Conservation (phyloP, 2,113 vertebrate species). For the Cephalopholis sonnerati region DNA sequence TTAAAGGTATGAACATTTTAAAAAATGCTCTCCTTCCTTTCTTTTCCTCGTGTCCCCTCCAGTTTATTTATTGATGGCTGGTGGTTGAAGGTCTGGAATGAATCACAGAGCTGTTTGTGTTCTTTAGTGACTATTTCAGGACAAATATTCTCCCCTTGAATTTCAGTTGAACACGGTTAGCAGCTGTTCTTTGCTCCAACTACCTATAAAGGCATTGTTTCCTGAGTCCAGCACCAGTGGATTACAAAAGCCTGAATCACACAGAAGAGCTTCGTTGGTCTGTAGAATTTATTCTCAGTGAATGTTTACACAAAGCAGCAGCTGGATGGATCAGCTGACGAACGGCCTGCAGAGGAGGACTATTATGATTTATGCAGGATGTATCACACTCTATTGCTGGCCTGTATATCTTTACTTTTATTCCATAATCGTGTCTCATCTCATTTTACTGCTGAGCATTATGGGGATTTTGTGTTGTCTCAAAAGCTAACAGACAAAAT, state of each 20-base stretch:
- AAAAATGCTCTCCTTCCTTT: neutral
- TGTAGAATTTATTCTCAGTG: neutral
- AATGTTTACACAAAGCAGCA: neutral
- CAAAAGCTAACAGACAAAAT: slow-evolving; percentile 7
- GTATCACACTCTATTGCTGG: neutral
- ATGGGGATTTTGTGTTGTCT: neutral
- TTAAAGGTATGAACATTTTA: neutral
- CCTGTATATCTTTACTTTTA: no score
- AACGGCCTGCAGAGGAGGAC: neutral
- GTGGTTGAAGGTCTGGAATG: slow-evolving; percentile 50
- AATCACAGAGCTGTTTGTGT: slow-evolving; percentile 45
- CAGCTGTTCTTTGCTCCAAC: slow-evolving; percentile 17
- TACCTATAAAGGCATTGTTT: slow-evolving; percentile 48
- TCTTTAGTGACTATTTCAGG: slow-evolving; percentile 38
- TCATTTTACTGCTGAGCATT: neutral
- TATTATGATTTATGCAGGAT: neutral
- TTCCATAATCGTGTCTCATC: neutral
- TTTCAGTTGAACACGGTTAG: slow-evolving; percentile 28
- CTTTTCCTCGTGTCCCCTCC: neutral
- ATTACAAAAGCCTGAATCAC: slow-evolving; percentile 21
- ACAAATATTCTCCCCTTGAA: slow-evolving; percentile 32
- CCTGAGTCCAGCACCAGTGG: neutral
- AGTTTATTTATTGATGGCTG: slow-evolving; percentile 52
- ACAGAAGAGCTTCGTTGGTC: neutral
- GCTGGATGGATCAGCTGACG: neutral